Evolutionary conservation across 2,113 vertebrate species (phyloP).

Genomic region (Turdus rufiventris): DNA sequence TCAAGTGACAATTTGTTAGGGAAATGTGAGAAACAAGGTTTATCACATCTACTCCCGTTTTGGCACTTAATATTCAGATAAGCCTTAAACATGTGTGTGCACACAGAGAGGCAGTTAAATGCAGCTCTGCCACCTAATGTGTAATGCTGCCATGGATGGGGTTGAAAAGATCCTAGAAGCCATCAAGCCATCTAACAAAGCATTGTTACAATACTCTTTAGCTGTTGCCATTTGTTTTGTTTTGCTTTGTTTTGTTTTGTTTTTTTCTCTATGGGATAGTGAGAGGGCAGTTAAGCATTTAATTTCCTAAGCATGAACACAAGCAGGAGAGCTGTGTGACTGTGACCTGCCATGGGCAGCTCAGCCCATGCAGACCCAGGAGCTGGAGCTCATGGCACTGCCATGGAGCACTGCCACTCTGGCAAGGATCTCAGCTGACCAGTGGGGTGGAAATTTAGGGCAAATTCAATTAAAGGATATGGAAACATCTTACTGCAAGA

Average conservation of each 20-base stretch:
- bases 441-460: background rate
- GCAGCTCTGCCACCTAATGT: background rate
- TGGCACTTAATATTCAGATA: background rate
- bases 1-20: background rate
- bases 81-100: background rate
- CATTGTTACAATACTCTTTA: background rate
- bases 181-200: background rate
- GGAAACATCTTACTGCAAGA: background rate
- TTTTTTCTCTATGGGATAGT: background rate
- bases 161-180: background rate
- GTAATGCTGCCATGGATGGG: background rate
- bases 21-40: background rate
- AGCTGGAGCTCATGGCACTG: background rate
- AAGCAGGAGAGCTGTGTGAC: background rate
- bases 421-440: background rate
- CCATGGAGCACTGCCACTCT: background rate
- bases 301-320: background rate
- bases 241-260: too few species aligned
- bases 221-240: background rate
- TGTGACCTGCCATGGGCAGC: background rate
- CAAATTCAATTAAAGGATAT: background rate
- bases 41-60: background rate
- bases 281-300: background rate
- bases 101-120: background rate
- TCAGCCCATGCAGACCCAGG: fast-evolving